These are phyloP conservation scores for Mythimna albipuncta DNA, from an alignment of 2,888 invertebrate genomes.

Conservation along the genomic window DNA sequence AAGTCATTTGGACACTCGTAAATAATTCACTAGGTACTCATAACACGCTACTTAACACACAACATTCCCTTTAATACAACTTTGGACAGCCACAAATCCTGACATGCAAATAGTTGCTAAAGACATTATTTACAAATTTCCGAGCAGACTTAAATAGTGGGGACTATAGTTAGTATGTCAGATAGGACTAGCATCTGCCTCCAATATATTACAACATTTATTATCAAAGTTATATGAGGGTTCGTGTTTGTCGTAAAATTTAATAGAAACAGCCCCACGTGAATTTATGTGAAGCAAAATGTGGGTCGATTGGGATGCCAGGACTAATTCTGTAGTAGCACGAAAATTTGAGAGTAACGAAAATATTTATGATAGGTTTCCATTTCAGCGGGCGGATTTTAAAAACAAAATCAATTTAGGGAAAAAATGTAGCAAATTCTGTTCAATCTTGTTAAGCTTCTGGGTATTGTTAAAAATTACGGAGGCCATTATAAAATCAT, in stretches of 20 bases:
- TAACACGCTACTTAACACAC: constrained; percentile 27
- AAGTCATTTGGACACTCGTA: constrained; percentile 13
- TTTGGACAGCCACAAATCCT: constrained; percentile 55
- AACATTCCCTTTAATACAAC: constrained; percentile 44
- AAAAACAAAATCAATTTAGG: constrained; percentile 50
- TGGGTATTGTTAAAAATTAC: constrained; percentile 21
- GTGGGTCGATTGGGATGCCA: constrained; percentile 74
- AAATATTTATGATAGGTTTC: constrained; percentile 69
- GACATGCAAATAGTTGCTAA: constrained; percentile 57
- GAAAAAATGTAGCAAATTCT: neutral
- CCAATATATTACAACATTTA: constrained; percentile 86
- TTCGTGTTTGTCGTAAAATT: constrained; percentile 86
- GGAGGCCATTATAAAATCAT: constrained; percentile 31
- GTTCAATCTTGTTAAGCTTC: constrained; percentile 21
- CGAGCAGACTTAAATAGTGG: constrained; percentile 65
- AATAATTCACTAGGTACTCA: constrained; percentile 19
- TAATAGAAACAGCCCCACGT: constrained; percentile 84
- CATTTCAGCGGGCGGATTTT: constrained; percentile 56
- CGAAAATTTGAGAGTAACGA: constrained; percentile 66
- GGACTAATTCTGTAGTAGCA: constrained; percentile 75
- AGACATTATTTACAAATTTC: constrained; percentile 62
- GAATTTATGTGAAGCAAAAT: constrained; percentile 80
- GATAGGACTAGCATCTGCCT: constrained; percentile 74
- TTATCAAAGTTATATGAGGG: constrained; percentile 89
- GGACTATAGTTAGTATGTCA: constrained; percentile 63